phyloP scores from a whole-genome alignment of 2,113 vertebrate species.

The Symphodus melops region DNA sequence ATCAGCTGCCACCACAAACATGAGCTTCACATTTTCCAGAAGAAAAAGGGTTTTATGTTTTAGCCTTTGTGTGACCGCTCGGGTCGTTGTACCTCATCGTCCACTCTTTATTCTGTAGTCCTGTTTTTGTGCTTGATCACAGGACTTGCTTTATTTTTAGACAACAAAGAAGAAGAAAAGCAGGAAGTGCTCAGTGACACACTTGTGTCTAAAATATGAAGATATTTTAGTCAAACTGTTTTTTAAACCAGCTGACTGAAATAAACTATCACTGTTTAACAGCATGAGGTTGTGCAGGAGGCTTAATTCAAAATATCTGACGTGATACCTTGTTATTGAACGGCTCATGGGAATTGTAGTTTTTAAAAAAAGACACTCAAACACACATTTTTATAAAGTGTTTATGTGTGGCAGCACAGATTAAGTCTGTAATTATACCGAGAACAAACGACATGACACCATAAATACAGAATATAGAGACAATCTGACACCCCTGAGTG shows the following conservation, averaged over 20 bases:
- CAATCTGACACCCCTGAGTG: slow-evolving; percentile 42
- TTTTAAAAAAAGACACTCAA: background rate
- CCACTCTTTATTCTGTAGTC: background rate
- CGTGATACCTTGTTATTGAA: background rate
- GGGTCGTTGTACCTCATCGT: background rate
- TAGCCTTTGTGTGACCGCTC: background rate
- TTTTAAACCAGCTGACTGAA: background rate
- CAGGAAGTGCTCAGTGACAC: background rate
- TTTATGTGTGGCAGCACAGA: background rate
- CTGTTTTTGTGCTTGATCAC: background rate
- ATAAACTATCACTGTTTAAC: no score
- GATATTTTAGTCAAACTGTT: background rate
- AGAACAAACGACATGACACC: slow-evolving; percentile 36
- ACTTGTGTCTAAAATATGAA: background rate
- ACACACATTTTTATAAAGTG: background rate
- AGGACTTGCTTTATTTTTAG: background rate
- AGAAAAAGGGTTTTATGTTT: no score
- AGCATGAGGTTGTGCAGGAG: no score
- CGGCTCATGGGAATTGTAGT: background rate
- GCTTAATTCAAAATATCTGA: background rate
- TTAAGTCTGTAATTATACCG: slow-evolving; percentile 46
- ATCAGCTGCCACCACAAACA: background rate
- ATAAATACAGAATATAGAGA: slow-evolving; percentile 27
- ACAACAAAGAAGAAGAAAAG: background rate
- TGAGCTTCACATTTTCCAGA: background rate